phyloP scores from a whole-genome alignment of 23 tunicate genomes.

The Styela clava region DNA sequence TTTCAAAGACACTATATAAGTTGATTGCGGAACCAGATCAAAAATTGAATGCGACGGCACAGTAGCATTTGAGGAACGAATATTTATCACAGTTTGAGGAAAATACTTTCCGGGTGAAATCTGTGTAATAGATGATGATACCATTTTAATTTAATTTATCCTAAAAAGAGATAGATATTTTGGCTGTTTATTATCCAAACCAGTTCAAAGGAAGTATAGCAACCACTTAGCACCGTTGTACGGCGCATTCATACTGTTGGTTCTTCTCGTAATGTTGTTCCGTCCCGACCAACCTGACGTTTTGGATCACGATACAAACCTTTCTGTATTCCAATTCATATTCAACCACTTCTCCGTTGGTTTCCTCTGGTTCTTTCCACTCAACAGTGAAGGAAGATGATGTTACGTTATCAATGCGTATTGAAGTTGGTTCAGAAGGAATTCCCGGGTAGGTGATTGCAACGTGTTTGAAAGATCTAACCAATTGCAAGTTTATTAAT shows the following conservation, averaged over 20 bases:
- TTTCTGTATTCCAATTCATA: background rate
- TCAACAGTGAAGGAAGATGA: background rate
- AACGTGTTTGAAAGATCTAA: background rate
- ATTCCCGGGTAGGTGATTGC: background rate
- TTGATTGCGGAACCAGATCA: background rate
- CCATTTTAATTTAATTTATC: no score
- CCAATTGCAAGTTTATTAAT: no score
- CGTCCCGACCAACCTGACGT: no score
- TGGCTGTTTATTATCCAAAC: no score
- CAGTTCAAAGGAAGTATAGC: no score
- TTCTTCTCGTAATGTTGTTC: no score
- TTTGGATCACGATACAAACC: background rate
- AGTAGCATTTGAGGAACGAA: background rate
- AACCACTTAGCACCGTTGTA: no score
- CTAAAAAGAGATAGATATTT: no score
- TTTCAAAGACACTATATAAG: background rate
- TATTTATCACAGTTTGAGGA: background rate
- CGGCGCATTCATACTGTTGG: no score
- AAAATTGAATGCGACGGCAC: background rate
- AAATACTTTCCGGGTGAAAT: background rate
- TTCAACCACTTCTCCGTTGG: background rate
- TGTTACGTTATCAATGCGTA: background rate
- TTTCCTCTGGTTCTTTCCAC: background rate
- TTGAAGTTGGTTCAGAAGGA: background rate
- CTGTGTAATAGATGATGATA: no score